Evolutionary conservation across 2,888 invertebrate genomes (phyloP).

Genomic region (Helobdella robusta): DNA sequence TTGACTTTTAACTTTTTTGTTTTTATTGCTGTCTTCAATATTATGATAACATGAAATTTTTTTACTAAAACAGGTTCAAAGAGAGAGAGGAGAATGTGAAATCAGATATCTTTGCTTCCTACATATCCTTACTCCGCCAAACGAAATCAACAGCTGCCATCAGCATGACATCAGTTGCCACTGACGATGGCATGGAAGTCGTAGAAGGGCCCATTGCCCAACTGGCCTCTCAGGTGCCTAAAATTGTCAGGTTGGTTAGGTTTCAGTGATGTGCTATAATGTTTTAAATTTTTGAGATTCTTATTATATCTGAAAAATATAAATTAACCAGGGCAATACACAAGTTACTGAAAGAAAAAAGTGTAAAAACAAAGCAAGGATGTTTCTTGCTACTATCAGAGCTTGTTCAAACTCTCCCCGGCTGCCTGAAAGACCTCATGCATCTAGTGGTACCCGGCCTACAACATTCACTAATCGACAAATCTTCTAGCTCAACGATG

Average conservation of each 20-base stretch:
- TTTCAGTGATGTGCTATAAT: slow-evolving; percentile 34
- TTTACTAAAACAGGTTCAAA: slow-evolving; percentile 42
- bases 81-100: slow-evolving; percentile 98
- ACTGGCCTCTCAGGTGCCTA: slow-evolving; percentile 21
- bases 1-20: background rate
- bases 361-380: slow-evolving; percentile 62
- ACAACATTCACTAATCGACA: slow-evolving; percentile 58
- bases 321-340: slow-evolving; percentile 64
- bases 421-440: slow-evolving; percentile 74
- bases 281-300: background rate
- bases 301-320: background rate
- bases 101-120: slow-evolving; percentile 92
- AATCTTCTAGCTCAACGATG: slow-evolving; percentile 90
- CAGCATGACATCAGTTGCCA: slow-evolving; percentile 4
- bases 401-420: slow-evolving; percentile 76
- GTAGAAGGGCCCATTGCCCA: slow-evolving; percentile 38
- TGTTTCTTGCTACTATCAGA: slow-evolving; percentile 83
- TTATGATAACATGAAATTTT: background rate
- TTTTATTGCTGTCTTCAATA: background rate
- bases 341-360: slow-evolving; percentile 63
- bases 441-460: slow-evolving; percentile 70
- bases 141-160: slow-evolving; percentile 61
- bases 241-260: slow-evolving; percentile 37
- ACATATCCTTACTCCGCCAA: slow-evolving; percentile 80
- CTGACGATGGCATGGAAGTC: slow-evolving; percentile 50